Evolutionary conservation across 37 sponge, comb jelly and placozoan species (phyloP), one percentile per base, ranked within the genome.

Genomic region (Axinella damicornis): DNA sequence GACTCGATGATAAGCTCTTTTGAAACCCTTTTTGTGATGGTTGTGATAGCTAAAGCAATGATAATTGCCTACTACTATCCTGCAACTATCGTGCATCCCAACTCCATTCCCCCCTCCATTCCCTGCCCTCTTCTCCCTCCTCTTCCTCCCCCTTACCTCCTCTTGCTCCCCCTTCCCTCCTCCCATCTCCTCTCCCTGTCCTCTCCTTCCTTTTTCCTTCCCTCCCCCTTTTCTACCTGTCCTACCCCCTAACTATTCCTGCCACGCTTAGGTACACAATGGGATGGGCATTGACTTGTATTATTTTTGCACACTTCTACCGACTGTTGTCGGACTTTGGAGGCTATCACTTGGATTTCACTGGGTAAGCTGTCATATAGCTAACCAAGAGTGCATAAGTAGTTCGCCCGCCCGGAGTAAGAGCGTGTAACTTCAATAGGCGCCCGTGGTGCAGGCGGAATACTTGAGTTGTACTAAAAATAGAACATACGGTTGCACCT

Each of bases 321-420:
- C 63, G 95, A 24, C 65, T 90, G 71, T 1, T 77, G 37, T 78
- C 80, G 17, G 95, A 94, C 79, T 94, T 88, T 77, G 92, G 92
- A 46, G 93, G 92, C 46, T 95, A 77, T 34, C 72, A 80, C 54
- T 73, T 88, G 56, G 89, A 88, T 78, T 88, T 93, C 82, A 88
- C 86, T 25, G 93, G 93, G 91, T 91, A 69, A 67, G 74, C n/a
- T n/a, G n/a, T n/a, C n/a, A n/a, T n/a, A n/a, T n/a, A n/a, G n/a
- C n/a, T n/a, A n/a, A n/a, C n/a, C n/a, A n/a, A n/a, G n/a, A n/a
- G n/a, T n/a, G n/a, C n/a, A n/a, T n/a, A n/a, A n/a, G n/a, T n/a
- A n/a, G n/a, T n/a, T n/a, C n/a, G n/a, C n/a, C n/a, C n/a, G n/a
- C n/a, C n/a, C n/a, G n/a, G n/a, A n/a, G n/a, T n/a, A n/a, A n/a